Percentiles rank a stretch among this genome's conserved stretches.
Conservation (phyloP, 2,888 invertebrate species). For the Mycogona germanica region DNA sequence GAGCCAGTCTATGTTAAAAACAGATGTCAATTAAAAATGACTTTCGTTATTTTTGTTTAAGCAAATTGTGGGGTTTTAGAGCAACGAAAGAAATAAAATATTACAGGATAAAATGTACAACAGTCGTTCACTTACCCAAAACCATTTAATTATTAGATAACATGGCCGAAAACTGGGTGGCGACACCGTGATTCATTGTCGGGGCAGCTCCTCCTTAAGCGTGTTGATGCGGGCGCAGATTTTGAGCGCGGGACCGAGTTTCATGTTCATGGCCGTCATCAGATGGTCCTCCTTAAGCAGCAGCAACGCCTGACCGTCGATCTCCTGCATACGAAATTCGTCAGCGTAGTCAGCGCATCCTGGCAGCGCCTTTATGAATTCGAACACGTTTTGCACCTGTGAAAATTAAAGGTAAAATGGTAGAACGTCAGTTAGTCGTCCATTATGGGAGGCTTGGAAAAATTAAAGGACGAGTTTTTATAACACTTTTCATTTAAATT, state of each 20-base stretch:
- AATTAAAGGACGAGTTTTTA: too few relatives aligned
- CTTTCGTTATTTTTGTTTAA: too few relatives aligned
- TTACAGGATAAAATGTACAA: too few relatives aligned
- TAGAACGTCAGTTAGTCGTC: not conserved
- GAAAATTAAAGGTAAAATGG: too few relatives aligned
- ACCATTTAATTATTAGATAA: too few relatives aligned
- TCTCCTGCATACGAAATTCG: slow-evolving; percentile 88
- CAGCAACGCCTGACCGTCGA: slow-evolving; percentile 88
- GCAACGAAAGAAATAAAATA: too few relatives aligned
- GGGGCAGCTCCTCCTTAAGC: slow-evolving; percentile 21
- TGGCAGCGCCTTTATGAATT: slow-evolving; percentile 72
- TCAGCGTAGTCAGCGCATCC: slow-evolving; percentile 89
- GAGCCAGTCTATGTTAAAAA: too few relatives aligned
- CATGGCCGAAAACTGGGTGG: slow-evolving; percentile 94
- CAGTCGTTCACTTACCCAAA: too few relatives aligned
- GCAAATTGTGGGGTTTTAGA: too few relatives aligned
- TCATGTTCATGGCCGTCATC: slow-evolving; percentile 89
- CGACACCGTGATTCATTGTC: slow-evolving; percentile 52
- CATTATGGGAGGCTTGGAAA: too few relatives aligned
- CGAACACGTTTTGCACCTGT: slow-evolving; percentile 73
- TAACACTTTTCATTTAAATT: too few relatives aligned
- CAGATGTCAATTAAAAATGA: too few relatives aligned
- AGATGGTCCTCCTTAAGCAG: slow-evolving; percentile 86
- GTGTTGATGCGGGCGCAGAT: slow-evolving; percentile 71
- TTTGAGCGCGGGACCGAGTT: slow-evolving; percentile 88